Evolutionary conservation across 2,888 invertebrate species (phyloP), one percentile per base, ranked within the genome.

Genomic region (Ditylenchus weischeri): DNA sequence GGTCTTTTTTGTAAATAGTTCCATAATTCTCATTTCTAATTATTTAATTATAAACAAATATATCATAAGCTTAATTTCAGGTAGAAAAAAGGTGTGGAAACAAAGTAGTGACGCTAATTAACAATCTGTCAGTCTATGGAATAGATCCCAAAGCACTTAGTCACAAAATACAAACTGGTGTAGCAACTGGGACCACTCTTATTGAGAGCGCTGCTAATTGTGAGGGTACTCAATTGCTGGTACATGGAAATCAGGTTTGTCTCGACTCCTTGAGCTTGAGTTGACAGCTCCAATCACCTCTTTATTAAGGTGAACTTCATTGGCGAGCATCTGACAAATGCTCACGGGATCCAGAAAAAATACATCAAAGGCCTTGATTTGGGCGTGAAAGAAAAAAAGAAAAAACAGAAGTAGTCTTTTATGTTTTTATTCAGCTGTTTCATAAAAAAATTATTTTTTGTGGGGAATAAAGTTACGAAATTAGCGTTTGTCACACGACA

Each of bases 101-200:
- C 66, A 81, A 82, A 71, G 76, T 90, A 89, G 90, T 91, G 64
- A 94, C 94, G 0, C 84, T 93, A 62, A 88, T 95, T 2, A 91
- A 91, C 76, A 93, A 94, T 85, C 87, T 94, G 80, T 91, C 92
- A 82, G 85, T 88, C 68, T 94, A 89, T 84, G 92, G 93, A 38
- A 90, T 94, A 77, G 89, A 89, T 77, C 86, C 91, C 69, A 84
- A 87, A 36, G 89, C 90, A 79, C 89, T 94, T 84, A 89, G 90
- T 21, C 90, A 89, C 82, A 88, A 88, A 76, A 90, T 92, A 79
- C 92, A 93, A 85, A 88, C 88, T 69, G 90, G 89, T 18, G 91
- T 90, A 62, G 93, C 93, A 0, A 92, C 93, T 19, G 90, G 92
- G 78, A 90, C 92, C 68, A 90, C 90, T 47, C 88, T 92, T 64